A percentile compares a stretch with the other conserved stretches of the same genome.
Evolutionary conservation across 1,140 invertebrate species (phyloP).

Genomic region (Araneus ventricosus): DNA sequence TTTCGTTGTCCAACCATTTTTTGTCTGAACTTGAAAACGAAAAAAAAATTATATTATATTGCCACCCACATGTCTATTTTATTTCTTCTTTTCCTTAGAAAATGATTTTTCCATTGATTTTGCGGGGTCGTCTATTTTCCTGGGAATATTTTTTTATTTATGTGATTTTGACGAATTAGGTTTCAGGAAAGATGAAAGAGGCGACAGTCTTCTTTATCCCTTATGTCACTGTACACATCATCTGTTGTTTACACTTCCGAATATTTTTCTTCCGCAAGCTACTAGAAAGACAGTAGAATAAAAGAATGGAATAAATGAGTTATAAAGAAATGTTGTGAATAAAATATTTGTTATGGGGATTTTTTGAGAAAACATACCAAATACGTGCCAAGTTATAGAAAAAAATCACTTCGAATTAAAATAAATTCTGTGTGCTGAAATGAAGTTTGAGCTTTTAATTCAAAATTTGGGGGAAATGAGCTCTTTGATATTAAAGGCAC

Average conservation of each 20-base stretch:
- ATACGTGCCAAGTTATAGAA: too few relatives aligned
- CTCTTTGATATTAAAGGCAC: too few relatives aligned
- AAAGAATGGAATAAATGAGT: background rate
- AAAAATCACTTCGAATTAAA: too few relatives aligned
- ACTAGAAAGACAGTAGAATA: background rate
- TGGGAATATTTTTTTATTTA: background rate
- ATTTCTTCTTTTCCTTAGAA: background rate
- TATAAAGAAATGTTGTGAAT: background rate
- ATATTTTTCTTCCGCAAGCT: background rate
- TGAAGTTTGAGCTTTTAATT: too few relatives aligned
- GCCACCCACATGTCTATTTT: background rate
- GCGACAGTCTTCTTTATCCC: constrained; percentile 51
- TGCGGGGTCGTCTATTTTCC: background rate
- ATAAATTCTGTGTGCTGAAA: too few relatives aligned
- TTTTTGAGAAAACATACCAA: too few relatives aligned
- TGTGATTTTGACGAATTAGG: constrained; percentile 53
- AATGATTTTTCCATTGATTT: constrained; percentile 3
- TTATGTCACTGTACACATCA: background rate
- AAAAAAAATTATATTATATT: background rate
- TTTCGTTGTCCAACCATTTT: too few relatives aligned
- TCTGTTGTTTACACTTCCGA: background rate
- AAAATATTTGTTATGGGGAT: too few relatives aligned
- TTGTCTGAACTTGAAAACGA: too few relatives aligned
- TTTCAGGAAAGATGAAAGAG: constrained; percentile 50
- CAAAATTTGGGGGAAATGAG: too few relatives aligned